Evolutionary conservation across 1,140 invertebrate species (phyloP).

Genomic region (Dinothrombium tinctorium): DNA sequence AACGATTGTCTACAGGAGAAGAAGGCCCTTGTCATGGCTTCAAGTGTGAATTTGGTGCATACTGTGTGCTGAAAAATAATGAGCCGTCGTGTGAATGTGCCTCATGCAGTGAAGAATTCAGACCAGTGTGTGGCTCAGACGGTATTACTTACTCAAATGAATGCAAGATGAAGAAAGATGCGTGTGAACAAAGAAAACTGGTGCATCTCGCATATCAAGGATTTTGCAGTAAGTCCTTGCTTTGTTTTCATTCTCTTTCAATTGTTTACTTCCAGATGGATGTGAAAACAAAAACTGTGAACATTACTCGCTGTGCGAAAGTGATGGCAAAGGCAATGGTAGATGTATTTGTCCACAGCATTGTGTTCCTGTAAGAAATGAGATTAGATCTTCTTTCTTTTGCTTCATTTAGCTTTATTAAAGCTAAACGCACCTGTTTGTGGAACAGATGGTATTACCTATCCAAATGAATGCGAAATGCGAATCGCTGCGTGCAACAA

Average conservation of each 20-base stretch:
- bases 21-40: conserved; percentile 37
- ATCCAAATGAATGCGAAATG: conserved; percentile 56
- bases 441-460: conserved; percentile 48
- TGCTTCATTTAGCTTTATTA: background rate
- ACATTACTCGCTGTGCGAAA: conserved; percentile 50
- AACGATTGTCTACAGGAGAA: conserved; percentile 9
- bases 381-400: background rate
- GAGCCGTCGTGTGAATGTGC: conserved; percentile 60
- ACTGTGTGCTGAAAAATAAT: conserved; percentile 42
- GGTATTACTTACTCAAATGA: conserved; percentile 67
- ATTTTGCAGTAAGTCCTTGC: conserved; percentile 47
- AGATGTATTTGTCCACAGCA: conserved; percentile 52
- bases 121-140: conserved; percentile 61
- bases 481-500: conserved; percentile 43
- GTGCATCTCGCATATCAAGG: conserved; percentile 50
- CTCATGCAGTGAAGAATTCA: conserved; percentile 54
- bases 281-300: conserved; percentile 69
- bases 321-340: conserved; percentile 34
- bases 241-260: conserved; percentile 2
- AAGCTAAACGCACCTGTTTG: conserved; percentile 43
- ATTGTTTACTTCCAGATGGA: conserved; percentile 36
- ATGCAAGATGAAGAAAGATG: conserved; percentile 51
- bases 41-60: conserved; percentile 45
- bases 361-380: conserved; percentile 41
- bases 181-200: conserved; percentile 42